Evolutionary conservation across 2,888 invertebrate species (phyloP), one percentile per base, ranked within the genome.

Genomic region (Chymomyza procnemis): DNA sequence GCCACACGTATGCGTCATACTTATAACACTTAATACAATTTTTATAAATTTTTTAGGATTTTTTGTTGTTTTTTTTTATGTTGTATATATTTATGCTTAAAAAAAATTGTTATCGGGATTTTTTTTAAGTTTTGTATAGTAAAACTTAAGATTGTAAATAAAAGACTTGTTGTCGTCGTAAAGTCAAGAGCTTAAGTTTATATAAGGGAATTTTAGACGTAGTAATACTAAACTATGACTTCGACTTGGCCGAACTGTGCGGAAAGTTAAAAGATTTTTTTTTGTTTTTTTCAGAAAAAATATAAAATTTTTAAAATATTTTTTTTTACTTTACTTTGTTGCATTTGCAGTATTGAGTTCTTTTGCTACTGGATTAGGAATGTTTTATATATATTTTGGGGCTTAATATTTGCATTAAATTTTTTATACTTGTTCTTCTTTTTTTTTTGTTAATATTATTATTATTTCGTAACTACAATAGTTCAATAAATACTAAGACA

Each of bases 291-390:
- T 9, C 66, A 26, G 59, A 54, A 63, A 59, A 69, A 61, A 66
- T 30, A 26, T 4, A 26, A 26, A 60, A 61, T 55, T 18, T 70
- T 54, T 34, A 21, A 64, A 41, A 63, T 63, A 30, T 48, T 69
- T 48, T 47, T 34, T 41, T 48, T 21, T 30, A 26, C 2, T 26
- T 6, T 12, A 62, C 47, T 69, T 14, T n/a, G 47, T 61, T 59
- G 47, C 1, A 26, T 21, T 64, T 65, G n/a, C n/a, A n/a, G n/a
- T n/a, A n/a, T n/a, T n/a, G n/a, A n/a, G n/a, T 66, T 50, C 41
- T 59, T 75, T 75, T 64, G 67, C 75, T 78, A 76, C 72, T 77
- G 85, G 75, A 68, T 48, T 85, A 79, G 80, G 75, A 73, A 69
- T 74, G 73, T 61, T 74, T 66, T 54, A 74, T 69, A 65, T 59